Conservation (phyloP, 2,113 vertebrate genomes). For the Hemibagrus wyckioides region DNA sequence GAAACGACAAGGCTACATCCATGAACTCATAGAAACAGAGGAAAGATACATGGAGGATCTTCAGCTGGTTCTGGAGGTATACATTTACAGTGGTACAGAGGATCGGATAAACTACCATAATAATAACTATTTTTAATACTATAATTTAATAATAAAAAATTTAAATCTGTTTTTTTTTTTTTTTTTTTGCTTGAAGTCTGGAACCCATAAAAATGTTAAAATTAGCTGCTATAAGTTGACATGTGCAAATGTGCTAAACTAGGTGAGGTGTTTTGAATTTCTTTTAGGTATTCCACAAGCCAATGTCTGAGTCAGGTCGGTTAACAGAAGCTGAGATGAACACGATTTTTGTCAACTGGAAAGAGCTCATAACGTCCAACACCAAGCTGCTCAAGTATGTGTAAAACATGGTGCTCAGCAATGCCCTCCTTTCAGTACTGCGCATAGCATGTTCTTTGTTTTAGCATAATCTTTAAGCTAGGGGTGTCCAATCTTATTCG, state of each 20-base stretch:
- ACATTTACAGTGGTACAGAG: not conserved
- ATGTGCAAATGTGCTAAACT: not conserved
- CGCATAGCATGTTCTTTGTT: not conserved
- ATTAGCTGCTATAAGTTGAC: no score
- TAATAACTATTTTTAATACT: no score
- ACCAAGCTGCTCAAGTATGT: slow-evolving; percentile 89
- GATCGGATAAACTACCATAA: no score
- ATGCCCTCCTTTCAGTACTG: not conserved
- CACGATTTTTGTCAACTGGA: slow-evolving; percentile 97
- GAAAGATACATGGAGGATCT: slow-evolving; percentile 91
- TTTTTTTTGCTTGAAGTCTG: not conserved
- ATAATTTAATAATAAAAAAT: no score
- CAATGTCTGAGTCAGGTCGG: slow-evolving; percentile 85
- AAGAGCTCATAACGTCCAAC: slow-evolving; percentile 90
- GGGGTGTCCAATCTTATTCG: no score
- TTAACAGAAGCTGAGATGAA: slow-evolving; percentile 85
- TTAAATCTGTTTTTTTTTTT: no score
- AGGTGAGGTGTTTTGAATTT: not conserved
- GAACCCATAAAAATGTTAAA: no score
- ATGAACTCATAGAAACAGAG: slow-evolving; percentile 91
- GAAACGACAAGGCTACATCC: slow-evolving; percentile 94
- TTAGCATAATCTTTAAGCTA: not conserved
- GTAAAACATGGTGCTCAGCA: not conserved
- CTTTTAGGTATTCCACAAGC: slow-evolving; percentile 89
- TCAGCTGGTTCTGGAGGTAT: slow-evolving; percentile 90